These are phyloP conservation scores for Exocentrus adspersus DNA, from an alignment of 2,888 invertebrate species.

Conservation along the genomic window DNA sequence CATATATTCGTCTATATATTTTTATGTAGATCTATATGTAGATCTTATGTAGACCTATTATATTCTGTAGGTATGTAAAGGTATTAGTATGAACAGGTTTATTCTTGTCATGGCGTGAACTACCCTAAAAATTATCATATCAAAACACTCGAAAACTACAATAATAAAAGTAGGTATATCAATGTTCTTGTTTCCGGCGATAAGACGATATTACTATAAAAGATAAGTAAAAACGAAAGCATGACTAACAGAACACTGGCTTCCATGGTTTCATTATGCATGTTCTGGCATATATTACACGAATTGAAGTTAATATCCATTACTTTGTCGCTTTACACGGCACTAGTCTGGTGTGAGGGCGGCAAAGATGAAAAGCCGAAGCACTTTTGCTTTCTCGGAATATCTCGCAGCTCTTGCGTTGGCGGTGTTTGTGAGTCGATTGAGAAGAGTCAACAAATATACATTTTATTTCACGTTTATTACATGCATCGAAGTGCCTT, in stretches of 20 bases:
- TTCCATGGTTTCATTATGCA: conserved; percentile 43
- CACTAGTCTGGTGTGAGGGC: conserved; percentile 24
- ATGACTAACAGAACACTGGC: conserved; percentile 35
- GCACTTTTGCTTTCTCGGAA: conserved; percentile 26
- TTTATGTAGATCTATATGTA: too few relatives aligned
- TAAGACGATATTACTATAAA: conserved; percentile 28
- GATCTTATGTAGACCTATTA: too few relatives aligned
- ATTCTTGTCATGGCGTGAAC: background rate
- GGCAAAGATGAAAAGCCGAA: conserved; percentile 35
- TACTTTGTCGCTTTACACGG: conserved; percentile 36
- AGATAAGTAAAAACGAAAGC: conserved; percentile 42
- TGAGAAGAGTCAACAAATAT: too few relatives aligned
- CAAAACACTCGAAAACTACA: conserved; percentile 6
- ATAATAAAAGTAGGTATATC: background rate
- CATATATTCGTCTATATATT: too few relatives aligned
- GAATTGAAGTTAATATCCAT: conserved; percentile 42
- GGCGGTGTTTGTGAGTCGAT: too few relatives aligned
- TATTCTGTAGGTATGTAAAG: too few relatives aligned
- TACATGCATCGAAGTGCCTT: too few relatives aligned
- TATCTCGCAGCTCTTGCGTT: conserved; percentile 2
- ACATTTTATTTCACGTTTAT: too few relatives aligned
- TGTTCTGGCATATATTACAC: conserved; percentile 51
- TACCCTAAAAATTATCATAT: conserved; percentile 5
- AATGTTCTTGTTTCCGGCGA: background rate
- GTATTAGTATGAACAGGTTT: too few relatives aligned